A percentile compares a stretch with the other conserved stretches of the same genome.
These are phyloP conservation scores for Proales similis DNA, from an alignment of 1,140 invertebrate species.

Conservation along the genomic window DNA sequence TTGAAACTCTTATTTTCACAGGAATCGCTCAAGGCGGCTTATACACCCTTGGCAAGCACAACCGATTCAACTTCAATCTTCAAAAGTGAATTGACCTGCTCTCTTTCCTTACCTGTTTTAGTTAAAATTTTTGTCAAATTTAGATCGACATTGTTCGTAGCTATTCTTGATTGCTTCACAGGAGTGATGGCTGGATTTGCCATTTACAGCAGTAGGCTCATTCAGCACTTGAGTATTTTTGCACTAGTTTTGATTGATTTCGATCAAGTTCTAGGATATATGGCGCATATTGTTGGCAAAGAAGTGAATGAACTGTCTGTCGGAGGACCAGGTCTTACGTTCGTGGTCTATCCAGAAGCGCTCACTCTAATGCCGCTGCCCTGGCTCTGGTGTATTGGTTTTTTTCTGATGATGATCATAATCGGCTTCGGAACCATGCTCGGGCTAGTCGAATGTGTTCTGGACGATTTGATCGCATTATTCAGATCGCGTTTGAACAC, in stretches of 20 bases:
- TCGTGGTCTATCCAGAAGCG: conserved; percentile 81
- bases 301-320: conserved; percentile 46
- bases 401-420: conserved; percentile 95
- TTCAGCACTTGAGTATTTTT: neutral
- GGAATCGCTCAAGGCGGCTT: conserved; percentile 24
- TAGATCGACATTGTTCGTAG: conserved; percentile 23
- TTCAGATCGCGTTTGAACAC: conserved; percentile 23
- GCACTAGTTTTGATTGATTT: neutral
- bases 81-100: conserved; percentile 8
- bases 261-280: conserved; percentile 49
- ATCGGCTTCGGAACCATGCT: conserved; percentile 70
- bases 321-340: conserved; percentile 24
- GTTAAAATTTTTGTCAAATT: neutral
- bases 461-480: conserved; percentile 8
- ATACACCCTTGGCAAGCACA: conserved; percentile 29
- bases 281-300: conserved; percentile 42
- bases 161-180: conserved; percentile 56
- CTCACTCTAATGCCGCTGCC: conserved; percentile 76
- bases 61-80: conserved; percentile 26
- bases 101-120: neutral
- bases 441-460: conserved; percentile 16
- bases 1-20: too few relatives aligned
- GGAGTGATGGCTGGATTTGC: conserved; percentile 45
- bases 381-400: conserved; percentile 88
- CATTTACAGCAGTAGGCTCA: conserved; percentile 38